Evolutionary conservation across 2,888 invertebrate genomes (phyloP).

Genomic region (Aleiodes leptofemur): DNA sequence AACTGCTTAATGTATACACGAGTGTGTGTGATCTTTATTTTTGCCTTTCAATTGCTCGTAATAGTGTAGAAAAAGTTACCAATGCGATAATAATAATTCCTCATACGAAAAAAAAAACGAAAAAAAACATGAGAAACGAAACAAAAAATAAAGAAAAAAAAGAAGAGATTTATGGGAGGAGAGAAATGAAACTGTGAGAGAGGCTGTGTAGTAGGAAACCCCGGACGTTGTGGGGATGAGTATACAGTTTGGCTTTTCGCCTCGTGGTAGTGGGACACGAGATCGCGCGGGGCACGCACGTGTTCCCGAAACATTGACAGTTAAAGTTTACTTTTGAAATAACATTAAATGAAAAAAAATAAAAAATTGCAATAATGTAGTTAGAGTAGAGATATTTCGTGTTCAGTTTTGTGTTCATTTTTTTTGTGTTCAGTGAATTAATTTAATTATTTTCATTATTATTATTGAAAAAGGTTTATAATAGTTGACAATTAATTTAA

Average conservation of each 20-base stretch:
- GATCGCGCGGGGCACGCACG: slow-evolving; percentile 59
- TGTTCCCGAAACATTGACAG: slow-evolving; percentile 58
- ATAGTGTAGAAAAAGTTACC: slow-evolving; percentile 42
- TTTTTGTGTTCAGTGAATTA: slow-evolving; percentile 27
- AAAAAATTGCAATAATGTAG: background rate
- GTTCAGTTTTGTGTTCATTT: slow-evolving; percentile 9
- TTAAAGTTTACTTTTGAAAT: slow-evolving; percentile 20
- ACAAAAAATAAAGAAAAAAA: slow-evolving; percentile 31
- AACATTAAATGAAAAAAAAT: background rate
- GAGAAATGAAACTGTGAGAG: slow-evolving; percentile 40
- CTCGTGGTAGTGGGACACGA: slow-evolving; percentile 57
- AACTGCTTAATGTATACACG: slow-evolving; percentile 50
- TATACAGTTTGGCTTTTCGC: slow-evolving; percentile 43
- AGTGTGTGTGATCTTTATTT: slow-evolving; percentile 39
- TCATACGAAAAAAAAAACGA: slow-evolving; percentile 20
- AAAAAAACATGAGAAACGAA: background rate
- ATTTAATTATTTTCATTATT: background rate
- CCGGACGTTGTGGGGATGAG: slow-evolving; percentile 39
- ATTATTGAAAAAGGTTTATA: background rate
- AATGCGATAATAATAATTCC: slow-evolving; percentile 47
- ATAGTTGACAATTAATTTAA: background rate
- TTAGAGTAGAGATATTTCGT: slow-evolving; percentile 23
- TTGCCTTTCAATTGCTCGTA: slow-evolving; percentile 26
- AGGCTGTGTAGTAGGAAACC: slow-evolving; percentile 28
- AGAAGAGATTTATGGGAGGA: slow-evolving; percentile 39